Evolutionary conservation across 1,140 invertebrate genomes (phyloP).

Genomic region (Drosophila grimshawi): DNA sequence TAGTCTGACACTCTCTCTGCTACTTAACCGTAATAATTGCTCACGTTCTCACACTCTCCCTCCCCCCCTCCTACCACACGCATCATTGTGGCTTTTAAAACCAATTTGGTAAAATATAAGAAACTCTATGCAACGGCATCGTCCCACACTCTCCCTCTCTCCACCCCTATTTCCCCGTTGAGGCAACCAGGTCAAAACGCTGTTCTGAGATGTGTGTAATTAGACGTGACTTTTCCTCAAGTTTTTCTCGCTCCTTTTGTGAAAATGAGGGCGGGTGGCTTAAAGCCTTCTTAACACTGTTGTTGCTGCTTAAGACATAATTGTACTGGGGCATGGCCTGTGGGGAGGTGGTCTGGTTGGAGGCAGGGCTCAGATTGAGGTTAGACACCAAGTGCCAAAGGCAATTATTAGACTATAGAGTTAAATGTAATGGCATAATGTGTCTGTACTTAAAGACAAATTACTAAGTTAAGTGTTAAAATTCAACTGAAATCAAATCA

Average conservation of each 20-base stretch:
- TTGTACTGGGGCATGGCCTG: slow-evolving; percentile 58
- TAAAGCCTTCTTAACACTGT: slow-evolving; percentile 70
- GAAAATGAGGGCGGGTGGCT: slow-evolving; percentile 9
- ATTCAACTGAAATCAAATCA: slow-evolving; percentile 3
- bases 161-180: neutral
- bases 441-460: slow-evolving; percentile 34
- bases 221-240: slow-evolving; percentile 80
- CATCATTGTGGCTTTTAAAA: slow-evolving; percentile 76
- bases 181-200: slow-evolving; percentile 75
- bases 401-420: slow-evolving; percentile 30
- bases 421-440: slow-evolving; percentile 31
- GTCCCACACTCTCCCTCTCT: neutral
- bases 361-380: slow-evolving; percentile 40
- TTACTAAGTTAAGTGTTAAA: slow-evolving; percentile 5
- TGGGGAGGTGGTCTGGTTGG: slow-evolving; percentile 1
- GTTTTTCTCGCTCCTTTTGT: slow-evolving; percentile 57
- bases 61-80: slow-evolving; percentile 11
- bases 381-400: slow-evolving; percentile 46
- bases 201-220: slow-evolving; percentile 78
- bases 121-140: slow-evolving; percentile 19
- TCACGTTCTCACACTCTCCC: slow-evolving; percentile 66
- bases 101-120: slow-evolving; percentile 68
- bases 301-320: slow-evolving; percentile 56
- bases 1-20: slow-evolving; percentile 29
- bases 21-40: slow-evolving; percentile 72